These are phyloP conservation scores for Misgurnus anguillicaudatus DNA, from an alignment of 2,113 vertebrate genomes.

Conservation along the genomic window DNA sequence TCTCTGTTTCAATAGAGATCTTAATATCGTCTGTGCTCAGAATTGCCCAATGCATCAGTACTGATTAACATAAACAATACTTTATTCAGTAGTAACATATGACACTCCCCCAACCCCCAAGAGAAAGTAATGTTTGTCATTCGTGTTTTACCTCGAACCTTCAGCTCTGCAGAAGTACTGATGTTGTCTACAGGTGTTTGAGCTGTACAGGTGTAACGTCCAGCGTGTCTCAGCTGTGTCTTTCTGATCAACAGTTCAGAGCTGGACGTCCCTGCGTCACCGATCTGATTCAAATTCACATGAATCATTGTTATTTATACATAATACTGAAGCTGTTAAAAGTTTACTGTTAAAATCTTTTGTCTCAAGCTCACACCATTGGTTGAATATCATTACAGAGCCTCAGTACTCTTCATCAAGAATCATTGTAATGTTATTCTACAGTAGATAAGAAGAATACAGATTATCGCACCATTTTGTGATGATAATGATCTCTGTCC, in stretches of 20 bases:
- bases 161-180: conserved; percentile 86
- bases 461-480: conserved; percentile 79
- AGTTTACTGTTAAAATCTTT: too few species aligned
- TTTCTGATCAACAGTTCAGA: conserved; percentile 88
- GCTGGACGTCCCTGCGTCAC: conserved; percentile 82
- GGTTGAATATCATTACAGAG: too few species aligned
- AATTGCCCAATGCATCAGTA: too few species aligned
- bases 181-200: conserved; percentile 94
- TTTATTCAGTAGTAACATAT: too few species aligned
- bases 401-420: too few species aligned
- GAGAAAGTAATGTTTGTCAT: too few species aligned
- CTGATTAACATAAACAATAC: too few species aligned
- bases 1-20: background rate
- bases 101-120: too few species aligned
- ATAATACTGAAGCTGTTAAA: background rate
- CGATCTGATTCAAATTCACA: conserved; percentile 32
- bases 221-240: conserved; percentile 86
- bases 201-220: conserved; percentile 88
- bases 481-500: conserved; percentile 83
- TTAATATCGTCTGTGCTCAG: background rate
- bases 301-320: background rate
- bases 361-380: too few species aligned
- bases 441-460: background rate
- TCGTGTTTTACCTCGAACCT: conserved; percentile 87
- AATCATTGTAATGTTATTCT: too few species aligned